Conservation (phyloP, 1,140 invertebrate genomes). For the Zaprionus vittiger region DNA sequence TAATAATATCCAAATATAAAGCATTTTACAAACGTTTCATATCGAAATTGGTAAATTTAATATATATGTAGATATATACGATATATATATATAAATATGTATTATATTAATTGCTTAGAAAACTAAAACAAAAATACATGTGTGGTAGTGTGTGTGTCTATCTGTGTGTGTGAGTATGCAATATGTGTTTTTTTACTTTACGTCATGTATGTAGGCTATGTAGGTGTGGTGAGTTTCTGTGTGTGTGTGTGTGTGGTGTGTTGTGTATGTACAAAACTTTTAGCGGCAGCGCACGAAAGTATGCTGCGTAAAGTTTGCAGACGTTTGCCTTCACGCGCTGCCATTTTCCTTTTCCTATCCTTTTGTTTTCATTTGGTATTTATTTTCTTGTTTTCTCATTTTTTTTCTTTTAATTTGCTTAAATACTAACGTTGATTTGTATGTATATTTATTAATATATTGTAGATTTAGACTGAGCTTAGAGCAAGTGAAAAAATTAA, state of each 20-base stretch:
- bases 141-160: constrained; percentile 18
- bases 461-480: constrained; percentile 19
- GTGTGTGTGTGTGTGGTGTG: neutral
- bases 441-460: neutral
- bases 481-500: constrained; percentile 29
- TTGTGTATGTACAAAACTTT: constrained; percentile 26
- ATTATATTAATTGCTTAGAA: constrained; percentile 67
- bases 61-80: constrained; percentile 41
- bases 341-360: constrained; percentile 7
- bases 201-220: constrained; percentile 21
- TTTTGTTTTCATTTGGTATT: constrained; percentile 1
- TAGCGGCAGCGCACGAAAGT: constrained; percentile 27
- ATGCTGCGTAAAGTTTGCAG: constrained; percentile 22
- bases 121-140: constrained; percentile 52
- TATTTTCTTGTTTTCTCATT: neutral
- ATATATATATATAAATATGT: constrained; percentile 62
- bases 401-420: neutral
- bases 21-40: constrained; percentile 73
- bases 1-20: constrained; percentile 79
- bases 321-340: neutral
- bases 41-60: constrained; percentile 55
- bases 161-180: constrained; percentile 22
- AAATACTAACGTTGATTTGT: constrained; percentile 2
- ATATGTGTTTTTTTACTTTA: constrained; percentile 19
- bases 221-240: neutral